Conservation (phyloP, 2,888 invertebrate species). For the Boloria euphrosyne region DNA sequence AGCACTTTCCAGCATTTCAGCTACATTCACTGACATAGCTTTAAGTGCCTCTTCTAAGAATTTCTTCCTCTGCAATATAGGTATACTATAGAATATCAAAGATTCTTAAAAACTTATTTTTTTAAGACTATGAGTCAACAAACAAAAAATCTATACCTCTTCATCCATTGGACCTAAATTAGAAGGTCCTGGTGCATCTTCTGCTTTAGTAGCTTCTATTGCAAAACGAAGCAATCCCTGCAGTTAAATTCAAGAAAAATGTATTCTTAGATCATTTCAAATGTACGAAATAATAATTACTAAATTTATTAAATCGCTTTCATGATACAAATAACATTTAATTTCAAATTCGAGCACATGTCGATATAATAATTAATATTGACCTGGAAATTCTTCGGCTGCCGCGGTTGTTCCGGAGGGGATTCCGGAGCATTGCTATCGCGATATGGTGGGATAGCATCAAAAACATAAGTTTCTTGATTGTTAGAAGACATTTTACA, state of each 20-base stretch:
- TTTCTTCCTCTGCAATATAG: constrained; percentile 54
- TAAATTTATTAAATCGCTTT: not conserved
- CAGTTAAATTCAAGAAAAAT: constrained; percentile 37
- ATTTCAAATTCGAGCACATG: constrained; percentile 1
- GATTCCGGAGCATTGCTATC: constrained; percentile 43
- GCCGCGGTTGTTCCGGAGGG: constrained; percentile 58
- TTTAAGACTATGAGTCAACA: not conserved
- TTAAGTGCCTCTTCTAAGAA: constrained; percentile 88
- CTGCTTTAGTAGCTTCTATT: constrained; percentile 84
- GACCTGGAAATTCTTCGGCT: constrained; percentile 68
- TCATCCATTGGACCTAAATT: constrained; percentile 83
- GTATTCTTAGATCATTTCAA: too few species aligned
- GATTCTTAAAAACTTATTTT: too few species aligned
- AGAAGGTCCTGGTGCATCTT: constrained; percentile 79
- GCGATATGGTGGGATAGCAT: constrained; percentile 53
- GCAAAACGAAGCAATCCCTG: constrained; percentile 87
- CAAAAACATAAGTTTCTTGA: constrained; percentile 50
- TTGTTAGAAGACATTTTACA: constrained; percentile 60
- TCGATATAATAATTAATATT: not conserved
- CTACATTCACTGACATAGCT: constrained; percentile 86
- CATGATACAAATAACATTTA: not conserved
- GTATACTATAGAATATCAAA: too few species aligned
- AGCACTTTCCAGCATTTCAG: constrained; percentile 84
- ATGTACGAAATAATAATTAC: too few species aligned
- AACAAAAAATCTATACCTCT: constrained; percentile 70